Conservation (phyloP, 2,888 invertebrate species). For the Rhagium mordax region DNA sequence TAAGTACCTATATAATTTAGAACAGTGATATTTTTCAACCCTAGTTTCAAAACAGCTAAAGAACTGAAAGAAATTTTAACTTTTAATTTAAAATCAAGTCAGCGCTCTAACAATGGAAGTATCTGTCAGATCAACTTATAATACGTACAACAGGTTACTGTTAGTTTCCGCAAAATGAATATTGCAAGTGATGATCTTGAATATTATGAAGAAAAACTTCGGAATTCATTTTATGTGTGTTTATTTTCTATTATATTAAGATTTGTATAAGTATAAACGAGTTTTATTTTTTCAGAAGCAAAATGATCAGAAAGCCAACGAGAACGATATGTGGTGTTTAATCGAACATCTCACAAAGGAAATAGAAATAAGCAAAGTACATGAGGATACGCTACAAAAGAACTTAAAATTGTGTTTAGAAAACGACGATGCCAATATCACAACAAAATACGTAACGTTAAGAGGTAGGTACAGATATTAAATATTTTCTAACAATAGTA, state of each 20-base stretch:
- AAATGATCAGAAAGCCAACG: slow-evolving; percentile 32
- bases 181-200: slow-evolving; percentile 41
- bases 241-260: background rate
- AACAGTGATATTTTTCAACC: too few relatives aligned
- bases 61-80: too few relatives aligned
- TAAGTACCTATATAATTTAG: too few relatives aligned
- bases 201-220: slow-evolving; percentile 42
- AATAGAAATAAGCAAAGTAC: slow-evolving; percentile 36
- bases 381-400: slow-evolving; percentile 29
- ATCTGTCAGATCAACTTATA: background rate
- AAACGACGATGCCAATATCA: slow-evolving; percentile 37
- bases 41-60: too few relatives aligned
- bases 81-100: too few relatives aligned
- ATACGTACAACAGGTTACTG: background rate
- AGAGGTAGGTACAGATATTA: slow-evolving; percentile 32
- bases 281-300: slow-evolving; percentile 39
- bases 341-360: slow-evolving; percentile 40
- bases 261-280: background rate
- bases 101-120: background rate
- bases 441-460: slow-evolving; percentile 42
- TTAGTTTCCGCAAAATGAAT: slow-evolving; percentile 20
- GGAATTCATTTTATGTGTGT: slow-evolving; percentile 38
- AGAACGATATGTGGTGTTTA: slow-evolving; percentile 35
- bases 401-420: slow-evolving; percentile 37
- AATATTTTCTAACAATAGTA: too few relatives aligned